Conservation (phyloP, 2,888 invertebrate species). For the Perdita meconis region DNA sequence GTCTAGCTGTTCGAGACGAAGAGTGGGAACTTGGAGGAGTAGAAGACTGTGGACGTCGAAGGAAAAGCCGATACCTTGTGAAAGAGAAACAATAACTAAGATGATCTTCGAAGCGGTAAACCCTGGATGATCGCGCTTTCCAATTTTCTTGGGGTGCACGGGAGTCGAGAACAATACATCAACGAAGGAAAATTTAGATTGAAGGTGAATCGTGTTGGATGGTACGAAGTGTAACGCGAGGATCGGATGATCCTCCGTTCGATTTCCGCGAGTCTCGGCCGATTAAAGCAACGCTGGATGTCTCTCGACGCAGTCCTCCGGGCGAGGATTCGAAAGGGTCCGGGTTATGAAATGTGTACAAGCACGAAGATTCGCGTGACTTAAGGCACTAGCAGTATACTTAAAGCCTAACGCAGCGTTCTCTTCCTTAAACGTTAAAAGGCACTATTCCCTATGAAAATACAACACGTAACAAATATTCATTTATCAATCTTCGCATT, state of each 20-base stretch:
- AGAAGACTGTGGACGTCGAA: too few relatives aligned
- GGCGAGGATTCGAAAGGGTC: conserved; percentile 63
- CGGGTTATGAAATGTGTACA: conserved; percentile 66
- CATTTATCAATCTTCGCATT: conserved; percentile 66
- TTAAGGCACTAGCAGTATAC: conserved; percentile 82
- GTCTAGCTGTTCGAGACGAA: background rate
- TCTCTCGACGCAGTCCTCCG: conserved; percentile 59
- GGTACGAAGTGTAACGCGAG: background rate
- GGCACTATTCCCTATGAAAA: conserved; percentile 81
- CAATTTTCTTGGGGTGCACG: background rate
- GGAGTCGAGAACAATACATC: background rate
- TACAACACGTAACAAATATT: conserved; percentile 74
- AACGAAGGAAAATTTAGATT: background rate
- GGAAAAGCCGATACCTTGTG: too few relatives aligned
- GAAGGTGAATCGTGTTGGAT: background rate
- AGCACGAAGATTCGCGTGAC: conserved; percentile 75
- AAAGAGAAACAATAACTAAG: too few relatives aligned
- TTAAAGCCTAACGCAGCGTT: conserved; percentile 75
- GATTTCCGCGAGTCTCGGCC: conserved; percentile 20
- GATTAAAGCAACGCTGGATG: conserved; percentile 39
- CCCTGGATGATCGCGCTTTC: background rate
- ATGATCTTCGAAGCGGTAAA: background rate
- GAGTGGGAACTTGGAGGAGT: background rate
- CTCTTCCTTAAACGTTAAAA: conserved; percentile 77
- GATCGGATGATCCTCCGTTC: conserved; percentile 5